phyloP scores from a whole-genome alignment of 2,797 vertebrate genomes.

The Heterohyrax brucei region DNA sequence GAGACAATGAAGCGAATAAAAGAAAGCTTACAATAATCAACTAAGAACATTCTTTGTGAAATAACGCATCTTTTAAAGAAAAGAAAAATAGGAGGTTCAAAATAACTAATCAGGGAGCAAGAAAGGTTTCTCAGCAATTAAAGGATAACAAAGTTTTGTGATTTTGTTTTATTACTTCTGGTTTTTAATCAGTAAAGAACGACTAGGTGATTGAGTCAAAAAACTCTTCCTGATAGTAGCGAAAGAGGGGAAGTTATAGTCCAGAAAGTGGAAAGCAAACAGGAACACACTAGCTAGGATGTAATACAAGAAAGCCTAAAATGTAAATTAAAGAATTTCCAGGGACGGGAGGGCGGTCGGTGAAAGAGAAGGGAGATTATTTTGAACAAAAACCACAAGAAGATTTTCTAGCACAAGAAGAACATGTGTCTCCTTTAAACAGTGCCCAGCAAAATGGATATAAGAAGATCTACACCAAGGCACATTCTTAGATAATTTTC shows the following conservation, averaged over 20 bases:
- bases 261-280: not conserved
- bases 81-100: not conserved
- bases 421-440: not conserved
- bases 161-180: not conserved
- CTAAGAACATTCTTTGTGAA: not conserved
- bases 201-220: not conserved
- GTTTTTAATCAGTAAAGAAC: not conserved
- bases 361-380: not conserved
- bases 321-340: slow-evolving; percentile 28
- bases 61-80: not conserved
- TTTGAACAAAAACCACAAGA: slow-evolving; percentile 37
- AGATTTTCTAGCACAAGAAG: not conserved
- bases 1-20: too few relatives aligned
- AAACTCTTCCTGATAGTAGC: not conserved
- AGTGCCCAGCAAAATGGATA: not conserved
- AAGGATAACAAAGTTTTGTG: not conserved
- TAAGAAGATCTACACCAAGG: not conserved
- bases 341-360: not conserved
- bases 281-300: not conserved
- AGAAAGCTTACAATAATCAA: too few relatives aligned
- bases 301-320: not conserved
- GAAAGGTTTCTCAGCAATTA: not conserved
- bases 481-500: not conserved
- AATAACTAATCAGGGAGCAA: not conserved
- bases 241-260: not conserved